Evolutionary conservation across 2,888 invertebrate genomes (phyloP).

Genomic region (Drosophila stalkeri): DNA sequence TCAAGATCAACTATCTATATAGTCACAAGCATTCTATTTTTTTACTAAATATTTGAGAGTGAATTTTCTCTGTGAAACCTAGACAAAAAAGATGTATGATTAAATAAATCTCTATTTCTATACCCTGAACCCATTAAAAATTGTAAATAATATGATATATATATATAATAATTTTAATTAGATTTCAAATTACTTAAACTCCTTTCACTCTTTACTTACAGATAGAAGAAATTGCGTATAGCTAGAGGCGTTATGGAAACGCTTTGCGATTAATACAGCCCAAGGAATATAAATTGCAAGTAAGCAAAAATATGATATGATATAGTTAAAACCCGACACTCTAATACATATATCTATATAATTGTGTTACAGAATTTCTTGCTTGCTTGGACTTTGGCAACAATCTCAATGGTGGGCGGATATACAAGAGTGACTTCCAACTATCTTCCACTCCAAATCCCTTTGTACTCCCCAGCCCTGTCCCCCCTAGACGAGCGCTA

Average conservation of each 20-base stretch:
- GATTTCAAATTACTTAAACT: neutral
- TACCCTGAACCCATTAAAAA: too few relatives aligned
- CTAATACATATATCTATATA: neutral
- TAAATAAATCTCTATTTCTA: too few relatives aligned
- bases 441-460: conserved; percentile 72
- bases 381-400: conserved; percentile 19
- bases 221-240: neutral
- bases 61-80: too few relatives aligned
- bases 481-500: conserved; percentile 23
- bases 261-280: conserved; percentile 7
- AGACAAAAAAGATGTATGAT: too few relatives aligned
- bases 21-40: too few relatives aligned
- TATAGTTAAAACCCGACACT: neutral
- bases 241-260: neutral
- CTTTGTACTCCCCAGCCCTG: conserved; percentile 44
- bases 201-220: neutral
- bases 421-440: conserved; percentile 49
- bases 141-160: too few relatives aligned
- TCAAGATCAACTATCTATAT: too few relatives aligned
- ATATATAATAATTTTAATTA: too few relatives aligned
- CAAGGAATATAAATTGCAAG: conserved; percentile 22
- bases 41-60: too few relatives aligned
- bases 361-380: neutral
- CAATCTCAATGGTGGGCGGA: conserved; percentile 68
- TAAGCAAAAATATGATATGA: neutral